Evolutionary conservation across 2,888 invertebrate genomes (phyloP), one percentile per base, ranked within the genome.

Genomic region (Yponomeuta sedellus): DNA sequence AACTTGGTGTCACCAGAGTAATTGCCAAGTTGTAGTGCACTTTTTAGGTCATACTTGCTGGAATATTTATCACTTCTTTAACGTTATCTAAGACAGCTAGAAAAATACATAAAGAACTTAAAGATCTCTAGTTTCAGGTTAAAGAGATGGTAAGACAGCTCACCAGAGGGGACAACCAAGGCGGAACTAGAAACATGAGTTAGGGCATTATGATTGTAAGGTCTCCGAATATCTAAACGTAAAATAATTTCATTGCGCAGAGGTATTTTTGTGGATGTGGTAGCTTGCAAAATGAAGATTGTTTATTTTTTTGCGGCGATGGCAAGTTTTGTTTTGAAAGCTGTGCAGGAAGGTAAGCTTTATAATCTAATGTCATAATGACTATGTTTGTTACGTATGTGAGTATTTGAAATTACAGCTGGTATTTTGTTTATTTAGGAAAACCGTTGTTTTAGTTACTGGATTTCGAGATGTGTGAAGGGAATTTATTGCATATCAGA

Each of bases 51-150:
- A 52, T 16, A 16, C 16, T 52, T 16, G 5, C 1, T 52, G 16
- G 44, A 52, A 52, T 52, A 52, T 52, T 52, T 52, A 52, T 52
- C 44, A 52, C 44, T 52, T 52, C 44, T 52, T 52, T 52, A 52
- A 52, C 44, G 44, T 16, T 52, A 52, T 52, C 44, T 52, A 25
- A 16, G 4, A 52, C 44, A 52, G 44, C 16, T 52, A 52, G 0
- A 52, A 2, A 52, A 12, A 44, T 44, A 5, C 34, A 3, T 1
- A 8, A 1, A 34, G 34, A 12, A 5, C 3, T 52, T 52, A 52
- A 52, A 52, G 44, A 52, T 52, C 44, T 52, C 44, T 16, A 12
- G 12, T 52, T 52, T 16, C 16, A 52, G 44, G 3, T 5, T 0
- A 16, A 2, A 4, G 16, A 52, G 12, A 16, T 16, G 2, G 16